Conservation (phyloP, 2,113 vertebrate genomes). For the Limnothrissa miodon region DNA sequence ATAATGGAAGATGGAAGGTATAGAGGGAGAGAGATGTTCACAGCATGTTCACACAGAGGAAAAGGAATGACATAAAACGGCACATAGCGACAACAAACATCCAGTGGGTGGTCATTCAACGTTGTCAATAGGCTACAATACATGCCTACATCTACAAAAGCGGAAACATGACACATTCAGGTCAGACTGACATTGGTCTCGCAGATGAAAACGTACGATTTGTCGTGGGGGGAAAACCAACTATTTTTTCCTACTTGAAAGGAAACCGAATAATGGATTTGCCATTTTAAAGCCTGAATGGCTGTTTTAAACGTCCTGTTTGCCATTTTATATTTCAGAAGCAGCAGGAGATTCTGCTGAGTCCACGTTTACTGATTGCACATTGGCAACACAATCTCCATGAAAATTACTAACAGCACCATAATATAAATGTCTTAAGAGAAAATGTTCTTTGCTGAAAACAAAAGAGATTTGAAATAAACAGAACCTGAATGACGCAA, state of each 20-base stretch:
- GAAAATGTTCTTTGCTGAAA: not conserved
- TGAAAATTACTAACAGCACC: not conserved
- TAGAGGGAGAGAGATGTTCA: not conserved
- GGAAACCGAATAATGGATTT: not conserved
- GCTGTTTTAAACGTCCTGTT: constrained; percentile 8
- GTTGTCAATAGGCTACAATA: not conserved
- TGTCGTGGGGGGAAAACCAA: not conserved
- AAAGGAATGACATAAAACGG: not conserved
- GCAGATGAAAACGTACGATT: not conserved
- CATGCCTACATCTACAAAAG: not conserved
- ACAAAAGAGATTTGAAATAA: not conserved
- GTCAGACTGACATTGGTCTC: not conserved
- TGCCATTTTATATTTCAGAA: not conserved
- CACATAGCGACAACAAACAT: not conserved
- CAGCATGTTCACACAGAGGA: not conserved
- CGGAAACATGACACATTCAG: constrained; percentile 7
- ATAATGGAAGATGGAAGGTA: too few species aligned
- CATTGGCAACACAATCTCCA: not conserved
- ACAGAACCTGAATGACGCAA: not conserved
- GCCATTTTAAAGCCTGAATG: not conserved
- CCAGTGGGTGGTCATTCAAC: not conserved
- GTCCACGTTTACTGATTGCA: not conserved
- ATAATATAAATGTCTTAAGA: not conserved
- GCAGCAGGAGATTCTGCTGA: not conserved
- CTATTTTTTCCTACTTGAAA: not conserved